phyloP scores from a whole-genome alignment of 1,140 invertebrate genomes.

The Aphaenogaster floridana region DNA sequence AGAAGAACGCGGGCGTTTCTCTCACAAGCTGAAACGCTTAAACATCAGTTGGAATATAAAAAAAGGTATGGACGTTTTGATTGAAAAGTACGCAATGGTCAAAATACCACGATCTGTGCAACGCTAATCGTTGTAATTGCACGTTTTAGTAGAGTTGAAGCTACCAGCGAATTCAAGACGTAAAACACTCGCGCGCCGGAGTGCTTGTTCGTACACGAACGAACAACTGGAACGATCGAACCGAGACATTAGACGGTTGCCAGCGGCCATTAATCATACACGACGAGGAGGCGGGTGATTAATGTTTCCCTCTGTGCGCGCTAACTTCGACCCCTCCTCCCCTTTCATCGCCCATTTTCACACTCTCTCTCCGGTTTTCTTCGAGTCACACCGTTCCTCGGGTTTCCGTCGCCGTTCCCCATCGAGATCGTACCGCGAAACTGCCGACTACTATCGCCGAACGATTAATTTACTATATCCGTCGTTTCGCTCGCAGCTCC shows the following conservation, averaged over 20 bases:
- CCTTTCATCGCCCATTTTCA: constrained; percentile 55
- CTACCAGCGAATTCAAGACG: background rate
- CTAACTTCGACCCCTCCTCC: constrained; percentile 40
- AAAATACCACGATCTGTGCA: background rate
- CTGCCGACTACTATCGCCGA: constrained; percentile 40
- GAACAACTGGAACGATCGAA: constrained; percentile 70
- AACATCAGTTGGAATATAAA: background rate
- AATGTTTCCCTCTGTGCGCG: constrained; percentile 64
- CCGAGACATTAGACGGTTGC: constrained; percentile 69
- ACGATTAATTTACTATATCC: constrained; percentile 48
- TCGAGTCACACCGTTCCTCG: constrained; percentile 48
- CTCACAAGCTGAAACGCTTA: too few species aligned
- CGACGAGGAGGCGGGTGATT: constrained; percentile 66
- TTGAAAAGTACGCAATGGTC: background rate
- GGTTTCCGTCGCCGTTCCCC: constrained; percentile 2
- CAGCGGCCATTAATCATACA: constrained; percentile 72
- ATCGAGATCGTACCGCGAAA: constrained; percentile 46
- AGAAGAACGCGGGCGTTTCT: background rate
- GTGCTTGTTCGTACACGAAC: constrained; percentile 55
- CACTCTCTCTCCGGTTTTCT: constrained; percentile 42
- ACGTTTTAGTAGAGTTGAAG: background rate
- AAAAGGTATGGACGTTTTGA: background rate
- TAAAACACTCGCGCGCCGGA: constrained; percentile 29
- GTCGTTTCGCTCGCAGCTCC: background rate
- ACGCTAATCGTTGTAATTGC: constrained; percentile 26